These are phyloP conservation scores for Chrysogorgia sp. DNA, from an alignment of 92 coral and sea anemone genomes.

Conservation along the genomic window DNA sequence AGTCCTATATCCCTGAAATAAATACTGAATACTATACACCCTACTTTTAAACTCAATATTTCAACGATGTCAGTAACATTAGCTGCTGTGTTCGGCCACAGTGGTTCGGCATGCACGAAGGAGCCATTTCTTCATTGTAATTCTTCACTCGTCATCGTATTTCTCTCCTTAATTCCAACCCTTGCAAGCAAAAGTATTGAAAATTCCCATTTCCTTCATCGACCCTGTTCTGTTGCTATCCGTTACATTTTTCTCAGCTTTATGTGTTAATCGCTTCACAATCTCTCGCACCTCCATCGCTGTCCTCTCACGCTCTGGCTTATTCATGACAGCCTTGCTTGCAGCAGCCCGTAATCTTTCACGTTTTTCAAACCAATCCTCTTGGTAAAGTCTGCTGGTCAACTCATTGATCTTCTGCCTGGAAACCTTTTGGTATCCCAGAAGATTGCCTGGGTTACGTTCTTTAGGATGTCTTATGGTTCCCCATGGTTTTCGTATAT, in stretches of 20 bases:
- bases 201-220: constrained; percentile 85
- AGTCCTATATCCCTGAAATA: too few species aligned
- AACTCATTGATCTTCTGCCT: constrained; percentile 62
- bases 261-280: constrained; percentile 72
- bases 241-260: constrained; percentile 71
- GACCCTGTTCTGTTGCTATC: constrained; percentile 93
- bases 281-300: constrained; percentile 65
- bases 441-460: constrained; percentile 70
- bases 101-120: too few species aligned
- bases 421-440: constrained; percentile 78
- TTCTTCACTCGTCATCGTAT: too few species aligned
- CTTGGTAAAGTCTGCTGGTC: constrained; percentile 73
- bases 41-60: too few species aligned
- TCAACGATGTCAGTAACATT: too few species aligned
- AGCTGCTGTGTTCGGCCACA: too few species aligned
- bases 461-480: constrained; percentile 96
- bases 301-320: constrained; percentile 46
- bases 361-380: constrained; percentile 67
- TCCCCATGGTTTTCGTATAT: constrained; percentile 82
- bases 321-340: constrained; percentile 57
- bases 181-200: constrained; percentile 91
- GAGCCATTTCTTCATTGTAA: too few species aligned
- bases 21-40: too few species aligned
- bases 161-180: constrained; percentile 87
- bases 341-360: constrained; percentile 3